Base-by-base conservation (phyloP, 2,888 invertebrate species). In the Cheilosia pagana region DNA sequence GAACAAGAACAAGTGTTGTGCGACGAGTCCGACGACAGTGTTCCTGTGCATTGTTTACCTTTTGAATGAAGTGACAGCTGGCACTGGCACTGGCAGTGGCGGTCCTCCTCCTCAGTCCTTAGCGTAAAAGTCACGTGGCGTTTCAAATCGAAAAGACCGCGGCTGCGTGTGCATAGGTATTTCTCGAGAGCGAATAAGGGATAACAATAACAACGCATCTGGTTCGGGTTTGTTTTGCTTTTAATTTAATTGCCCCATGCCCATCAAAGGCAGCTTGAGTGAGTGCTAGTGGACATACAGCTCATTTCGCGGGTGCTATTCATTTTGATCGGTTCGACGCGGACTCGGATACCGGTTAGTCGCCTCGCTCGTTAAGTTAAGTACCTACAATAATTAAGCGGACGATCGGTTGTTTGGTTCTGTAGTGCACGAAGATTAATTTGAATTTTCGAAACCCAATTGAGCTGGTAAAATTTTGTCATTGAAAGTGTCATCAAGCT, bases 81-180 rank as follows among this genome's bases (percentile, higher is more conserved):
- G n/a, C n/a, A n/a, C n/a, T n/a, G n/a, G n/a, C n/a, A n/a, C n/a
- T n/a, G n/a, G n/a, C n/a, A n/a, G n/a, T 16, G 59, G 48, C 25
- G 35, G 39, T 67, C 75, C 16, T 43, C 28, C 28, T 28, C 28
- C 35, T 35, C 10, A 16, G 3, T 45, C 45, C 67, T 67, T 35
- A 35, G 41, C 52, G 67, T 55, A 39, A 57, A 57, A 67, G 59
- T 76, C 76, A 68, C 67, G 76, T 76, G 76, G 59, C 67, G 59
- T 21, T 23, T 52, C 8, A 52, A 12, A 31, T 10, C 28, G 3
- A 25, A n/a, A 41, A 31, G 14, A 76, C 19, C 41, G 76, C 76
- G 76, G 31, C 76, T 76, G 76, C 76, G 76, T 68, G 48, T 68
- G 5, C 31, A 12, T 12, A 4, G 63, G 19, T 45, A 41, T 25